Evolutionary conservation across 1,140 invertebrate genomes (phyloP).

Genomic region (Antheraea pernyi): DNA sequence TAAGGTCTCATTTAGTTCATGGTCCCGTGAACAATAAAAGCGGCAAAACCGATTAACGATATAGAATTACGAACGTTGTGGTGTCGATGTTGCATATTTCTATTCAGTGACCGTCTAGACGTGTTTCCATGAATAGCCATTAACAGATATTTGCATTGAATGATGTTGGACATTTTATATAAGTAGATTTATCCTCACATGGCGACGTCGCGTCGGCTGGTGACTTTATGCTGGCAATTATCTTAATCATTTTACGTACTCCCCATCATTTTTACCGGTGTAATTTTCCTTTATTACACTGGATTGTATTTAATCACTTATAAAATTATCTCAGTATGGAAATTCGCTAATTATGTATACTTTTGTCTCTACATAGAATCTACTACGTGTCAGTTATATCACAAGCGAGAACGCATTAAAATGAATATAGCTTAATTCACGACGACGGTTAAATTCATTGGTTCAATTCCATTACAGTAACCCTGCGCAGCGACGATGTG

Average conservation of each 20-base stretch:
- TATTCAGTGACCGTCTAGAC: conserved; percentile 3
- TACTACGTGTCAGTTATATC: not conserved
- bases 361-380: not conserved
- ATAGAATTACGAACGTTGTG: no score
- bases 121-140: conserved; percentile 13
- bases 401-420: not conserved
- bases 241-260: not conserved
- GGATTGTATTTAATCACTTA: not conserved
- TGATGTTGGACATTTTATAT: conserved; percentile 15
- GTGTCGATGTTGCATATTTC: no score
- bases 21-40: no score
- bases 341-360: not conserved
- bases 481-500: not conserved
- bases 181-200: conserved; percentile 13
- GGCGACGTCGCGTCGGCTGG: conserved; percentile 1
- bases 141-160: conserved; percentile 14
- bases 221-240: not conserved
- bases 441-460: not conserved
- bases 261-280: not conserved
- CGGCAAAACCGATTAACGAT: no score
- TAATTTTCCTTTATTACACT: not conserved
- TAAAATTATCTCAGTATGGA: not conserved
- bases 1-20: no score
- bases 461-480: not conserved
- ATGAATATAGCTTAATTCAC: not conserved